Evolutionary conservation across 2,113 vertebrate genomes (phyloP).

Genomic region (Eulemur macaco): DNA sequence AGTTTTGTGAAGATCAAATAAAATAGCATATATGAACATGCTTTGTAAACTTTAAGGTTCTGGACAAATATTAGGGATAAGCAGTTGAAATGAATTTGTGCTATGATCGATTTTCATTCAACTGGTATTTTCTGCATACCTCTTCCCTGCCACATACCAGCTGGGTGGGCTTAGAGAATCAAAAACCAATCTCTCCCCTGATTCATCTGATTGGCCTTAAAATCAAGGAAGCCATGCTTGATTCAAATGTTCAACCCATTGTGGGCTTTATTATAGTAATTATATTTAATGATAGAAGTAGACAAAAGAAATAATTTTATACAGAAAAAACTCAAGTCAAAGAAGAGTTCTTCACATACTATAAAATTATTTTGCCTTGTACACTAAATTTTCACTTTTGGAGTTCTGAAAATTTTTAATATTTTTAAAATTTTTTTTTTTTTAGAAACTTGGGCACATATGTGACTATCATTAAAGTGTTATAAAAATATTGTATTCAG

Average conservation of each 20-base stretch:
- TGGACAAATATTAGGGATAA: not conserved
- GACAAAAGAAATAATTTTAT: not conserved
- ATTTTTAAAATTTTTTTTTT: not conserved
- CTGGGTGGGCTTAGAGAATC: not conserved
- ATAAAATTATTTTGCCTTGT: not conserved
- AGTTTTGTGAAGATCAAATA: not conserved
- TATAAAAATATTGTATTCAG: not conserved
- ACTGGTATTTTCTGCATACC: not conserved
- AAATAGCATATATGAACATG: not conserved
- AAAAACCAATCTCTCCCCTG: not conserved
- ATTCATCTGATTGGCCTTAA: not conserved
- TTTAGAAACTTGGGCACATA: not conserved
- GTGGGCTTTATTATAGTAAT: not conserved
- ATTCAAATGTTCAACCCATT: not conserved
- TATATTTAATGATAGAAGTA: not conserved
- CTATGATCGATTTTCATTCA: not conserved
- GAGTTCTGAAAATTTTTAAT: not conserved
- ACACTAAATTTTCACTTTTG: not conserved
- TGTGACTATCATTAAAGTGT: not conserved
- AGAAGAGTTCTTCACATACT: not conserved
- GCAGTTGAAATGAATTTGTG: not conserved
- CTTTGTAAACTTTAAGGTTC: not conserved
- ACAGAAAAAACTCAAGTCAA: not conserved
- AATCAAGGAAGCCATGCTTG: not conserved
- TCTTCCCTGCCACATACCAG: not conserved